Evolutionary conservation across 2,888 invertebrate genomes (phyloP), one percentile per base, ranked within the genome.

Genomic region (Biston betularia): DNA sequence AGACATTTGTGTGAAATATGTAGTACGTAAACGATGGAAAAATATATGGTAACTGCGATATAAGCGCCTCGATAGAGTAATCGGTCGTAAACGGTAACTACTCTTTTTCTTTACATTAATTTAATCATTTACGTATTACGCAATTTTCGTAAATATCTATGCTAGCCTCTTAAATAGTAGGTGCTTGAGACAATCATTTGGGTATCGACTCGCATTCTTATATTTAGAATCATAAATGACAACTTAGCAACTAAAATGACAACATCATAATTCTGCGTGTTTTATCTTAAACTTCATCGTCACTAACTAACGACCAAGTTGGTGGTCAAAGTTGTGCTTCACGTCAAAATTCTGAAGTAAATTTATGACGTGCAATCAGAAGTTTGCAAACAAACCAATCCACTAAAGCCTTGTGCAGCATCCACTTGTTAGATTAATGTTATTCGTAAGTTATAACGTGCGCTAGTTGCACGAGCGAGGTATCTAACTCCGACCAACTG

Each of bases 361-460:
- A 62, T 12, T 24, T 33, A 63, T 55, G 59, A 48, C 34, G 49
- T 53, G 12, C 42, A 63, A 53, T 57, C 57, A 15, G 54, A 69
- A 71, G 61, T 69, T 73, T 65, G 52, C 34, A 63, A 53, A 53
- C 46, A 63, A 67, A 52, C 63, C 67, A 65, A 70, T 70, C 67
- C 63, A 70, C 62, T 72, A 66, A 50, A 65, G 42, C 49, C 65
- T 48, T 72, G 65, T 48, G 57, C 45, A 56, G 38, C 40, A 40
- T 40, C 56, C 59, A 59, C 70, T 74, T 63, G 65, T 64, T 49
- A 72, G 69, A 70, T 72, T 68, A 72, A 74, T 72, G 68, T 70
- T 69, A 72, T 74, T 74, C 70, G 72, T 72, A 74, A 74, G 71
- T 74, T 72, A 72, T 70, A 67, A 52, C 62, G 63, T 65, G 59